Conservation (phyloP, 92 coral and sea anemone species). For the Phenganax stokvisi region DNA sequence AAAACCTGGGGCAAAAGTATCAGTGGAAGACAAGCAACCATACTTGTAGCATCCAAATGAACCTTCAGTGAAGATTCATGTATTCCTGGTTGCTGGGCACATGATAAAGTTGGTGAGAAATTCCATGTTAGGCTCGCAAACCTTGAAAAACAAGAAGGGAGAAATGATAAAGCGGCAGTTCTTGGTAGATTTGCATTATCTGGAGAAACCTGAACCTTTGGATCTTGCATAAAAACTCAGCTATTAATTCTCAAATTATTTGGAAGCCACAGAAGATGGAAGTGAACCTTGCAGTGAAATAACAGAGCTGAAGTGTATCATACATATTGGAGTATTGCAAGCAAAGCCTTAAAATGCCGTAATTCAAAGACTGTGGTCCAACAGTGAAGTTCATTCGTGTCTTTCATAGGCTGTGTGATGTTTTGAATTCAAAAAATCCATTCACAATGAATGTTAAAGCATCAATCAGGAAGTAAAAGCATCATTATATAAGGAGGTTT, state of each 20-base stretch:
- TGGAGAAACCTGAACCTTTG: constrained; percentile 15
- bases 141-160: constrained; percentile 3
- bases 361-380: no score
- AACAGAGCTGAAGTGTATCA: no score
- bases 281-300: no score
- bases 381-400: no score
- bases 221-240: constrained; percentile 19
- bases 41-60: constrained; percentile 20
- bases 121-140: not conserved
- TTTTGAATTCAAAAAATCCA: no score
- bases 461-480: no score
- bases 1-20: no score
- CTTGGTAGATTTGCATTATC: not conserved
- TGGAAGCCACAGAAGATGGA: constrained; percentile 18
- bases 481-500: no score
- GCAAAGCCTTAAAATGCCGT: no score
- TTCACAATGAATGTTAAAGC: no score
- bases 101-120: not conserved
- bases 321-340: no score
- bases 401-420: no score
- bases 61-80: not conserved
- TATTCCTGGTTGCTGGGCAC: constrained; percentile 17
- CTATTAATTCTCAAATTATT: not conserved
- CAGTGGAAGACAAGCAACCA: not conserved
- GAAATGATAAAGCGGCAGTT: constrained; percentile 16